Evolutionary conservation across 2,113 vertebrate species (phyloP), one percentile per base, ranked within the genome.

Genomic region (Brachypteracias leptosomus): DNA sequence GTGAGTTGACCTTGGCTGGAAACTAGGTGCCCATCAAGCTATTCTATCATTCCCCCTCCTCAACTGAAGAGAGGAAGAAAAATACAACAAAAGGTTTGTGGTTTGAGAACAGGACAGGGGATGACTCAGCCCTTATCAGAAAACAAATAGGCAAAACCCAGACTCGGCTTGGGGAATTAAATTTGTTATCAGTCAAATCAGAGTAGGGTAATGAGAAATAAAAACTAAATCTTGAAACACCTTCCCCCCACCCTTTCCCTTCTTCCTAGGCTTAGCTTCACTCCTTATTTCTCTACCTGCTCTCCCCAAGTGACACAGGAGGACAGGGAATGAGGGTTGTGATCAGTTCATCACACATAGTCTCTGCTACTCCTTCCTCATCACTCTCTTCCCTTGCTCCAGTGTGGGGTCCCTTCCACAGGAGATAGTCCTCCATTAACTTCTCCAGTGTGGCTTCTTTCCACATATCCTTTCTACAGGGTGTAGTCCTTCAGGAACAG

Each of bases 21-120:
- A 7, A 6, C 18, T 63, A 63, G 15, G 24, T 29, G 40, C 12
- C 35, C 42, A 52, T 33, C 62, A 83, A 75, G 26, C 12, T 3
- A 3, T 5, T 46, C 10, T 22, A 3, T 33, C 49, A 26, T 10
- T 70, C 6, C 33, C 6, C 5, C 25, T 73, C 75, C 29, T 57
- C 25, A 36, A 0, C 11, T 38, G 33, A 29, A 46, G 25, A 46
- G 33, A 10, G 54, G 38, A 19, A 24, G 22, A 85, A 55, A 70
- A 74, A 65, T 13, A 8, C 0, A 1, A 7, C 0, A 7, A 78
- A 66, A 55, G 6, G 7, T 16, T 82, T 0, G 0, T 36, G 47
- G 46, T 36, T 7, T 29, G 6, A 51, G 46, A 35, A 44, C 66
- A 75, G 72, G 46, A 44, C 40, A 83, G 42, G 42, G 15, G 42